These are phyloP conservation scores for Pavo muticus DNA, from an alignment of 2,113 vertebrate genomes.

Conservation along the genomic window DNA sequence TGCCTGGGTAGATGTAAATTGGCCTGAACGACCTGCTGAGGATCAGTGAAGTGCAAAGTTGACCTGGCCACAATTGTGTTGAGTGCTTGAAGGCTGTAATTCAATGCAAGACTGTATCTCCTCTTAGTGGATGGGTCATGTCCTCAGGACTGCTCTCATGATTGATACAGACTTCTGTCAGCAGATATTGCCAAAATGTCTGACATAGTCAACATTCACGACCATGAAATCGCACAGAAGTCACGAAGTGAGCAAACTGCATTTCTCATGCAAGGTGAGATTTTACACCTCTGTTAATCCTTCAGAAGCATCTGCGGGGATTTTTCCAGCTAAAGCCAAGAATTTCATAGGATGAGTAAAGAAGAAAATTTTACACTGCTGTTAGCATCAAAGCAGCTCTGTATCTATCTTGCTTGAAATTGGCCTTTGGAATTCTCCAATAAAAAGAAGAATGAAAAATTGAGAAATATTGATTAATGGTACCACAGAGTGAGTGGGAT, in stretches of 20 bases:
- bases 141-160: neutral
- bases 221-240: neutral
- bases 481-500: neutral
- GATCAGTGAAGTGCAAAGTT: constrained; percentile 20
- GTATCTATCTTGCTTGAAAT: neutral
- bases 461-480: neutral
- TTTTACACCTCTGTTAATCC: neutral
- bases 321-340: neutral
- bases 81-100: neutral
- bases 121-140: neutral
- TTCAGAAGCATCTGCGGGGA: neutral
- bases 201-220: constrained; percentile 23
- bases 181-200: neutral
- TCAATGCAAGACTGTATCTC: neutral
- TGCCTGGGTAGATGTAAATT: neutral
- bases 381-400: neutral
- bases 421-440: neutral
- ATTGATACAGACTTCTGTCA: constrained; percentile 32
- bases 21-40: constrained; percentile 1
- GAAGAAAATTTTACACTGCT: neutral
- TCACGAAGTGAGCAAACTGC: neutral
- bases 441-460: neutral
- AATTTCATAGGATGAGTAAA: neutral
- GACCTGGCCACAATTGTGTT: constrained; percentile 20
- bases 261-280: constrained; percentile 1